Evolutionary conservation across 1,140 invertebrate species (phyloP), one percentile per base, ranked within the genome.

Genomic region (Sipha flava): DNA sequence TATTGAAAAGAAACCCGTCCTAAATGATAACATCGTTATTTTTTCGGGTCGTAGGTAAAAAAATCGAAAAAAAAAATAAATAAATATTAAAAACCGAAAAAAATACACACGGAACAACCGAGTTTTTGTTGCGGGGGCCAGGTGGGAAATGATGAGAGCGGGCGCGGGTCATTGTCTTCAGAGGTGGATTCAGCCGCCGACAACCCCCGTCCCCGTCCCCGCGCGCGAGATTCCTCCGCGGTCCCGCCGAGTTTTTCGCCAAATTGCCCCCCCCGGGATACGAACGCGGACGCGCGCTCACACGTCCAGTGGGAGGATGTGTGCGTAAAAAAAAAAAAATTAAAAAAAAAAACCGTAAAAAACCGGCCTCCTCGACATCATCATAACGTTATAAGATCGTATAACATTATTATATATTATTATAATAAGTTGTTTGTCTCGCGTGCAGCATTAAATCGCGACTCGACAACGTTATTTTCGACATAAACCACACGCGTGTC

Each of bases 21-120:
- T 31, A 59, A 77, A 77, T 77, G 73, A 77, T 57, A 77, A 77
- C 73, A 77, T 77, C 73, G 73, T 77, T 77, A 52, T 57, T 77
- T 75, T 77, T 77, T 77, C 52, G 49, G 49, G 31, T 75, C 68
- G 70, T 34, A 21, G 47, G 31, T 54, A 75, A 49, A 75, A 49
- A 72, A 70, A 70, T n/a, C 26, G 2, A 52, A 52, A 52, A 29
- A 70, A 47, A 59, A 31, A 59, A 31, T 34, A 62, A 57, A 57
- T 21, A 21, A 29, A 16, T 16, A 23, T 29, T 10, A 64, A 37
- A 75, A 34, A 49, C 4, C 14, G 4, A 21, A 49, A 68, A 47
- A 29, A 47, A 34, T 21, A 26, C 10, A 18, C 29, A 57, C 14
- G 29, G 12, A 29, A 75, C 21, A 72, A 52, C 72, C 4, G 43